A percentile compares a stretch with the other conserved stretches of the same genome.
phyloP scores from a whole-genome alignment of 2,888 invertebrate genomes.

The Julus scanicus region DNA sequence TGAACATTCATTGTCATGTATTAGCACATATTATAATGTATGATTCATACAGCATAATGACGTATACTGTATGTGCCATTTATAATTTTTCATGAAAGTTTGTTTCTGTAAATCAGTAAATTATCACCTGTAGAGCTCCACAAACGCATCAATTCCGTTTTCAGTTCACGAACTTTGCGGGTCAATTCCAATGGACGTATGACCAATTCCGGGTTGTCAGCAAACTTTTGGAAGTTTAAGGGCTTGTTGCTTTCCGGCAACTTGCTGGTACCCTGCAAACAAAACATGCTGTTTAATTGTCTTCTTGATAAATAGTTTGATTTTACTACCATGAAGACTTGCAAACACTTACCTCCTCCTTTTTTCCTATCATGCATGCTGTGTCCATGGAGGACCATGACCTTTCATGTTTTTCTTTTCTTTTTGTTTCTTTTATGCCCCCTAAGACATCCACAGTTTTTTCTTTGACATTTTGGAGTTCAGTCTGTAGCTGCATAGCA shows the following conservation, averaged over 20 bases:
- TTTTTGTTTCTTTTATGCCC: background rate
- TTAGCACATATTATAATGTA: background rate
- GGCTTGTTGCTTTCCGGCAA: background rate
- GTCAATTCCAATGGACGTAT: constrained; percentile 48
- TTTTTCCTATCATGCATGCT: background rate
- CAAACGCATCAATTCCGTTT: constrained; percentile 53
- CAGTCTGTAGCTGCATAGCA: constrained; percentile 37
- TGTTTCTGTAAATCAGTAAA: background rate
- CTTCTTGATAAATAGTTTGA: background rate
- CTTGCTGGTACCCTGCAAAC: background rate
- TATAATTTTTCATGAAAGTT: too few relatives aligned
- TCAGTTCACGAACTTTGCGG: constrained; percentile 54
- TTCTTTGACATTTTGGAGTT: constrained; percentile 48
- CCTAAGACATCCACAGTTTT: background rate
- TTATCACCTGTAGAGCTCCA: constrained; percentile 55
- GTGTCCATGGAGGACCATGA: constrained; percentile 56
- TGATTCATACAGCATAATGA: background rate
- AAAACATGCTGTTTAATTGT: background rate
- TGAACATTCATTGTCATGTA: too few relatives aligned
- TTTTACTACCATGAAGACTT: background rate
- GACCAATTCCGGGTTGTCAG: background rate
- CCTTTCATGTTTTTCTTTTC: constrained; percentile 50
- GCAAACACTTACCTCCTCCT: background rate
- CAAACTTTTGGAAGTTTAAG: background rate
- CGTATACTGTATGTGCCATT: too few relatives aligned